Evolutionary conservation across 1,140 invertebrate species (phyloP), one percentile per base, ranked within the genome.

Genomic region (Schlechtendalia chinensis): DNA sequence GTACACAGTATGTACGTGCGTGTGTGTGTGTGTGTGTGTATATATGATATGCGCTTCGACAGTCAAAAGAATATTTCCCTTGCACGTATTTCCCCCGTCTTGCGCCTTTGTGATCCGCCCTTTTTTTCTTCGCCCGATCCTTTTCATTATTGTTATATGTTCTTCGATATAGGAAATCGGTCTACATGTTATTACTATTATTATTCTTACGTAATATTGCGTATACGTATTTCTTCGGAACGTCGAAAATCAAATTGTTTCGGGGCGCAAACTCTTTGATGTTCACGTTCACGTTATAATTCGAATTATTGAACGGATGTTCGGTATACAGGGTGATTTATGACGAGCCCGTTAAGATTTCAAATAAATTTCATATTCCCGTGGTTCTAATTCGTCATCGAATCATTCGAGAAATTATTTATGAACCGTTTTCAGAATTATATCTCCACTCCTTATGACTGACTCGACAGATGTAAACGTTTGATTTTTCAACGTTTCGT

Each of bases 71-170:
- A 75, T 75, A 50, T 12, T 50, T 19, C 72, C 72, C 72, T 29
- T 19, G 19, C 71, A 27, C 71, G 29, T 32, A 1, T 17, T 39
- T 10, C 22, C 10, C 24, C 45, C 69, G 58, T 59, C 11, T 17
- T 14, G 16, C 63, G 19, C 81, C 50, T 56, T 81, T 81, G 69
- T 81, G 53, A 75, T n/a, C 75, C 56, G 77, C 71, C 45, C 58
- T 83, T 69, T 50, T 82, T 56, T 72, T 54, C 69, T 29, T 67
- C 53, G 22, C 61, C 50, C 27, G 29, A 56, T 63, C 32, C 58
- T 67, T 65, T 82, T 82, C 50, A 61, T 14, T 50, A 63, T 79
- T 63, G 39, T 61, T 79, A 79, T 77, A 58, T 32, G 32, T 58
- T 77, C 39, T 63, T 61, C 56, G 75, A 61, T 29, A 29, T 79